Conservation (phyloP, 2,797 vertebrate genomes). For the Myotis pilosus region DNA sequence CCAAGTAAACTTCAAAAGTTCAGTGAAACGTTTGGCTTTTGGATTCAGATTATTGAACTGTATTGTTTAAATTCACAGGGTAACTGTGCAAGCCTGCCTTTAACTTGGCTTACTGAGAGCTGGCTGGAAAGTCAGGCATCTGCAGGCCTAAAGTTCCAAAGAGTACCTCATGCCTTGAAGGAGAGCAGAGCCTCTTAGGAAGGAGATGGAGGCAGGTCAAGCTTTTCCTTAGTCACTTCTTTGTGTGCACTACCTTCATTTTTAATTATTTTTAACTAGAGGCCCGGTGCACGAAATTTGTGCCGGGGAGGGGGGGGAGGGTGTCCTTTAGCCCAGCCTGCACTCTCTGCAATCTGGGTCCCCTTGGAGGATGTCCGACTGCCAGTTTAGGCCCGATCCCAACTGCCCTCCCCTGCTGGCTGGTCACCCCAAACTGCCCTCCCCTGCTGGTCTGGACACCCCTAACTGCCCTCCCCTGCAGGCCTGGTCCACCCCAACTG, state of each 20-base stretch:
- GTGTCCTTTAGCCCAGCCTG: no score
- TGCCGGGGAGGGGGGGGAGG: no score
- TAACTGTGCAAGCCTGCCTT: not conserved
- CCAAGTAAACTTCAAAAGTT: not conserved
- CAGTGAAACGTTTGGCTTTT: accelerated
- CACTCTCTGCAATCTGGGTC: no score
- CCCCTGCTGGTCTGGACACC: no score
- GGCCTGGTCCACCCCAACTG: no score
- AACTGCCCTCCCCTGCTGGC: no score
- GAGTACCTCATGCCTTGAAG: not conserved
- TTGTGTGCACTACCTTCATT: not conserved
- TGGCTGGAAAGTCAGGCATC: not conserved
- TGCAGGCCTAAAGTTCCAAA: not conserved
- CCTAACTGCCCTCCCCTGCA: no score
- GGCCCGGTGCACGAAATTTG: no score
- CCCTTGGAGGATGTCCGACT: no score
- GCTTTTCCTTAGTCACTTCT: not conserved
- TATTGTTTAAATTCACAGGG: not conserved
- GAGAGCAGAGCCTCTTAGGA: not conserved
- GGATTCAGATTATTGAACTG: not conserved
- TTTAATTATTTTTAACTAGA: not conserved
- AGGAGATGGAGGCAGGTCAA: not conserved
- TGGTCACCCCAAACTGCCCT: no score
- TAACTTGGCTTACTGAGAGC: not conserved
- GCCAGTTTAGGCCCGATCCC: no score